Evolutionary conservation across 2,888 invertebrate species (phyloP).

Genomic region (Brachypterus glaber): DNA sequence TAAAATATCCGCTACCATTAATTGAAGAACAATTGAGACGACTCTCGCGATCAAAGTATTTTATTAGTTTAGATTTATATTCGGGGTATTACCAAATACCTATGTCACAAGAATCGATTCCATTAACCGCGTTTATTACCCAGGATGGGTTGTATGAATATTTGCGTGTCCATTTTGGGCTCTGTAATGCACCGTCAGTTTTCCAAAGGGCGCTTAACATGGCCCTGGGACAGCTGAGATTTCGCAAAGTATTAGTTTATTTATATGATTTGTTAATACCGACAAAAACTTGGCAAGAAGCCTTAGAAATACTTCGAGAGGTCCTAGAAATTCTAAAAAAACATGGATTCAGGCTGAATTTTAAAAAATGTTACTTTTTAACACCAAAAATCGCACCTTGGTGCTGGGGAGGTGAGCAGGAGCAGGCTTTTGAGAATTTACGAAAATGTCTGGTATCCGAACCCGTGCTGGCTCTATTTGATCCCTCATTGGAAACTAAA

Average conservation of each 20-base stretch:
- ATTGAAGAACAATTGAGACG: conserved; percentile 18
- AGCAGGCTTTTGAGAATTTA: too few species aligned
- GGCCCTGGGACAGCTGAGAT: conserved; percentile 13
- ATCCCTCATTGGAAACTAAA: too few species aligned
- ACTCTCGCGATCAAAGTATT: conserved; percentile 19
- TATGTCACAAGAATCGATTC: conserved; percentile 22
- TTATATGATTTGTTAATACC: conserved; percentile 9
- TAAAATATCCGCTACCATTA: conserved; percentile 13
- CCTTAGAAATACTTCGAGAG: neutral
- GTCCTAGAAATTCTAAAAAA: conserved; percentile 2
- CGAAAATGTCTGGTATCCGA: too few species aligned
- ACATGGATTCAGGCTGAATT: conserved; percentile 2
- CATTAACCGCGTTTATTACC: conserved; percentile 29
- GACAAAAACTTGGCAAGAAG: conserved; percentile 3
- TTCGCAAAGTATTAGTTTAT: conserved; percentile 1
- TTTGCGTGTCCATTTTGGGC: conserved; percentile 27
- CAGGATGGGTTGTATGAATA: conserved; percentile 29
- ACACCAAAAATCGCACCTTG: too few species aligned
- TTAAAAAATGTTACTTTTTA: conserved; percentile 7
- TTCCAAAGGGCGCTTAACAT: conserved; percentile 28
- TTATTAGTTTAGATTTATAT: conserved; percentile 24
- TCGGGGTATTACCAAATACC: conserved; percentile 28
- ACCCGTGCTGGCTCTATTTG: too few species aligned
- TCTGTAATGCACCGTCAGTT: conserved; percentile 27
- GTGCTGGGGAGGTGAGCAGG: too few species aligned